Evolutionary conservation across 2,888 invertebrate genomes (phyloP).

Genomic region (Drosophila planitibia): DNA sequence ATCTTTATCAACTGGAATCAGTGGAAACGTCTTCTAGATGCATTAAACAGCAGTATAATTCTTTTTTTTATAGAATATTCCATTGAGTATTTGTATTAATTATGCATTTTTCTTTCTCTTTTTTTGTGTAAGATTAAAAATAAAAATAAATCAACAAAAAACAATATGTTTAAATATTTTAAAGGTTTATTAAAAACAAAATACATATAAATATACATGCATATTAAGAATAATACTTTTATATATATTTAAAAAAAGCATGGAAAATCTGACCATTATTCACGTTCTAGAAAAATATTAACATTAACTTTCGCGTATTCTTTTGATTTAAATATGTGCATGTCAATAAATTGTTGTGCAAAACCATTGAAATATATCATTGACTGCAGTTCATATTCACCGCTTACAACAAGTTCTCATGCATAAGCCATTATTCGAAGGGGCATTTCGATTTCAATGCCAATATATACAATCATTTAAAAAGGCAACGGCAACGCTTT

Average conservation of each 20-base stretch:
- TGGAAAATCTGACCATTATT: background rate
- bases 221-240: background rate
- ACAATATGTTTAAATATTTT: background rate
- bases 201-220: background rate
- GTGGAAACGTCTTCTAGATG: background rate
- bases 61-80: background rate
- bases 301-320: no score
- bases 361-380: constrained; percentile 37
- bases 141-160: no score
- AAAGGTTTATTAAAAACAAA: background rate
- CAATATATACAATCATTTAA: constrained; percentile 47
- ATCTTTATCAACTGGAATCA: background rate
- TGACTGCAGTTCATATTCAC: constrained; percentile 2
- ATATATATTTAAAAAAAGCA: background rate
- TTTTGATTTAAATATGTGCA: background rate
- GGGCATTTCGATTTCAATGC: constrained; percentile 44
- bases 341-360: background rate
- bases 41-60: background rate
- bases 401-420: constrained; percentile 22
- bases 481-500: constrained; percentile 42
- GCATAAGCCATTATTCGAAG: constrained; percentile 44
- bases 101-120: no score
- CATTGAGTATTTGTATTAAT: background rate
- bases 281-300: no score
- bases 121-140: background rate